Evolutionary conservation across 2,888 invertebrate genomes (phyloP), one percentile per base, ranked within the genome.

Genomic region (Clistopyga incitator): DNA sequence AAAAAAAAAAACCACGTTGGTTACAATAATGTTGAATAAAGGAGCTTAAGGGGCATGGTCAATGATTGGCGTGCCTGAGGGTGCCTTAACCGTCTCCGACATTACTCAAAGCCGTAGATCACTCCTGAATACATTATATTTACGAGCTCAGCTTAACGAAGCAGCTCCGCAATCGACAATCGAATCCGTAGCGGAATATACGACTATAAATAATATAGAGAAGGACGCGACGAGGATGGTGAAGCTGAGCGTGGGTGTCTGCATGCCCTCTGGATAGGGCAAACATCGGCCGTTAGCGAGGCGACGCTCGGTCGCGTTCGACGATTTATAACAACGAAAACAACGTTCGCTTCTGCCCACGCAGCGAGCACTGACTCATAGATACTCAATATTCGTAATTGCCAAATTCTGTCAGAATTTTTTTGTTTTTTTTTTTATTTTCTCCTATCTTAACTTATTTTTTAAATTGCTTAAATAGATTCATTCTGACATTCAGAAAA

Each of bases 271-370:
- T 13, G 56, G 67, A 56, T 38, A 20, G 45, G 68, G 75, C 64
- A 75, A 76, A 79, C 75, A 82, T 75, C 71, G 71, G 47, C 75
- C 42, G 78, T 75, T 78, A 72, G 72, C 70, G 72, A 38, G 65
- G 82, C 78, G 82, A 76, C 64, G 47, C 75, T 50, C 42, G 64
- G 70, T 29, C 75, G 79, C 56, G 59, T 47, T 42, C 75, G 50
- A 75, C 82, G 56, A 82, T 78, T 82, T 82, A 79, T 68, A 71
- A 76, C 75, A 78, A 65, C 70, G 54, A 75, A 82, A 82, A 82
- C 70, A 78, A 54, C 56, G 18, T 23, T 38, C 25, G 29, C 38
- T 4, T 18, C 25, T 45, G 52, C 34, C 10, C 25, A 20, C 59
- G n/a, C 34, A 18, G 20, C 13, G 13, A 25, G n/a, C 56, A n/a